Evolutionary conservation across 2,113 vertebrate genomes (phyloP).

Genomic region (Callorhinus ursinus): DNA sequence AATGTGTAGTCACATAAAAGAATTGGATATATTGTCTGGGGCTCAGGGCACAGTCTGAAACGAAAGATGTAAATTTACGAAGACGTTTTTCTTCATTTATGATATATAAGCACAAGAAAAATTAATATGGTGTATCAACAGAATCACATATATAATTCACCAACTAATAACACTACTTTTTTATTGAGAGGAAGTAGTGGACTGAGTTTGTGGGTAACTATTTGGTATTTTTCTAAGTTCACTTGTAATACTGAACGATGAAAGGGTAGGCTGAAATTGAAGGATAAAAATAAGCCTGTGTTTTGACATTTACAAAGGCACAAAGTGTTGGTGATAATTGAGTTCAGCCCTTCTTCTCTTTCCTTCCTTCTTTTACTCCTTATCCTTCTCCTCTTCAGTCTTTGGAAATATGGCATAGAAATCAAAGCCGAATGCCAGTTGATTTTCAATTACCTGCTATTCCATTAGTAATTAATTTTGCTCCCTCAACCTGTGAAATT

Average conservation of each 20-base stretch:
- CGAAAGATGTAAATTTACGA: not conserved
- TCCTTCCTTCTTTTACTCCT: not conserved
- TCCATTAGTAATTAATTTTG: not conserved
- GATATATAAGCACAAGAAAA: not conserved
- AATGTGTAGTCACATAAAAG: not conserved
- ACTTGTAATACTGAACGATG: not conserved
- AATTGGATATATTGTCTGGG: not conserved
- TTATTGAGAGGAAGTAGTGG: not conserved
- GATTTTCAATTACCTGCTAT: not conserved
- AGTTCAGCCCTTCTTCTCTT: not conserved
- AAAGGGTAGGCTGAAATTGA: not conserved
- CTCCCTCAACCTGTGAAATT: not conserved
- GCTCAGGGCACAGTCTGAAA: not conserved
- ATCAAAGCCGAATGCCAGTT: not conserved
- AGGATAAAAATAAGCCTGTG: not conserved
- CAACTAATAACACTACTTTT: not conserved
- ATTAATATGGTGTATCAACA: not conserved
- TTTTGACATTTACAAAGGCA: not conserved
- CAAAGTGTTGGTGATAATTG: fast-evolving
- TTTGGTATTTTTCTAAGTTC: not conserved
- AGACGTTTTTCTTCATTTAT: not conserved
- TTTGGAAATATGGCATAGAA: not conserved
- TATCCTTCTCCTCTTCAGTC: not conserved
- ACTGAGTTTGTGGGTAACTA: not conserved
- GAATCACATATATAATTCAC: not conserved